Evolutionary conservation across 2,888 invertebrate genomes (phyloP).

Genomic region (Apomyelois bistriatella): DNA sequence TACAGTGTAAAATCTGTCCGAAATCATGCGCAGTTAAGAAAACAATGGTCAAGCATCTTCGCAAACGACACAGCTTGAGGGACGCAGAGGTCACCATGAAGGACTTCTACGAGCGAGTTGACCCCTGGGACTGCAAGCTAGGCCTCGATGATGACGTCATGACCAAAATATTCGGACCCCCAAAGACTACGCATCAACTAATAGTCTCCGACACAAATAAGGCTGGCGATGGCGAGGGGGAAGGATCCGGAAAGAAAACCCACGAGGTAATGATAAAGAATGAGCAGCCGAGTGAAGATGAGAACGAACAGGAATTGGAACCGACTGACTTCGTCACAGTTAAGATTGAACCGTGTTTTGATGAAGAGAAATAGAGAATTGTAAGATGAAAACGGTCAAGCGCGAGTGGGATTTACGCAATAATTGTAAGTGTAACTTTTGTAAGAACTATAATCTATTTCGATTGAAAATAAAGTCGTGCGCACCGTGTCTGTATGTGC

Average conservation of each 20-base stretch:
- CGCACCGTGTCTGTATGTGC: too few relatives aligned
- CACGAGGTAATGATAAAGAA: constrained; percentile 20
- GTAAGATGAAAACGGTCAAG: too few relatives aligned
- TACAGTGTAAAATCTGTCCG: constrained; percentile 74
- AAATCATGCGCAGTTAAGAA: constrained; percentile 69
- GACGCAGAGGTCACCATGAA: constrained; percentile 40
- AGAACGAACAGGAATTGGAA: constrained; percentile 43
- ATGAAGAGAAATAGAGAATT: neutral
- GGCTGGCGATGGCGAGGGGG: constrained; percentile 24
- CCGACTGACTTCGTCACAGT: constrained; percentile 71
- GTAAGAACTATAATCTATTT: too few relatives aligned
- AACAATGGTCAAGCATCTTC: constrained; percentile 68
- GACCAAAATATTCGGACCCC: constrained; percentile 60
- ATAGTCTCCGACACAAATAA: constrained; percentile 28
- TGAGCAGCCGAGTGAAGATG: constrained; percentile 16
- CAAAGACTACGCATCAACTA: constrained; percentile 40
- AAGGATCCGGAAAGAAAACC: neutral
- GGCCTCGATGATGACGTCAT: constrained; percentile 59
- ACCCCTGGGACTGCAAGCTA: constrained; percentile 62
- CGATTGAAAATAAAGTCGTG: too few relatives aligned
- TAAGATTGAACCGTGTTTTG: constrained; percentile 62
- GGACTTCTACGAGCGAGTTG: constrained; percentile 52
- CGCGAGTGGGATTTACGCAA: too few relatives aligned
- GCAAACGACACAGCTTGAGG: constrained; percentile 59
- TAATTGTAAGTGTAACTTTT: too few relatives aligned